phyloP scores from a whole-genome alignment of 2,888 invertebrate genomes.

The Drepanosiphum platanoidis region DNA sequence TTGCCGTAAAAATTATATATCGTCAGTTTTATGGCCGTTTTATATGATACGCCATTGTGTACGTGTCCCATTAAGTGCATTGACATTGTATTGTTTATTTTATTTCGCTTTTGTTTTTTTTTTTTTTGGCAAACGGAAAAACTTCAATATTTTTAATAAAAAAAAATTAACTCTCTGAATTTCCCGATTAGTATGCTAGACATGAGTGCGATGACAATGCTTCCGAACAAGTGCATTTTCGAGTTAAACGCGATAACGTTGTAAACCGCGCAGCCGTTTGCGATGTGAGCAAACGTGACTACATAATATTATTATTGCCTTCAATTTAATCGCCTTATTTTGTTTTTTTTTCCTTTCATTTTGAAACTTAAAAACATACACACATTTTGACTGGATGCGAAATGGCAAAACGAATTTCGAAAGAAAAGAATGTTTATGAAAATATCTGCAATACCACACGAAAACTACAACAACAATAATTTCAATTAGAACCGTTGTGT shows the following conservation, averaged over 20 bases:
- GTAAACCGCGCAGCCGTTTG: background rate
- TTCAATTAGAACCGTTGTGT: too few relatives aligned
- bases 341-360: too few relatives aligned
- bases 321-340: background rate
- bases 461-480: too few relatives aligned
- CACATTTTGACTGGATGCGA: background rate
- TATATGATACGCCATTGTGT: background rate
- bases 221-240: slow-evolving; percentile 2
- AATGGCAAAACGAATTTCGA: too few relatives aligned
- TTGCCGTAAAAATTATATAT: background rate
- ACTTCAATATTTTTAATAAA: background rate
- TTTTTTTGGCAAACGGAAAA: background rate
- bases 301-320: background rate
- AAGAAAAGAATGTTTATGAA: too few relatives aligned
- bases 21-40: background rate
- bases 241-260: background rate
- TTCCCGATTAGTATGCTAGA: background rate
- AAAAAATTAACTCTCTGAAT: background rate
- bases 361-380: background rate
- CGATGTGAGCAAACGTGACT: background rate
- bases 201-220: background rate
- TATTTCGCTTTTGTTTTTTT: too few relatives aligned
- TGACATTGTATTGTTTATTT: background rate
- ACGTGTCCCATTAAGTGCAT: too few relatives aligned
- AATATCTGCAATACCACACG: too few relatives aligned